A percentile compares a stretch with the other conserved stretches of the same genome.
phyloP scores from a whole-genome alignment of 2,888 invertebrate species.

The Agonum fuliginosum region DNA sequence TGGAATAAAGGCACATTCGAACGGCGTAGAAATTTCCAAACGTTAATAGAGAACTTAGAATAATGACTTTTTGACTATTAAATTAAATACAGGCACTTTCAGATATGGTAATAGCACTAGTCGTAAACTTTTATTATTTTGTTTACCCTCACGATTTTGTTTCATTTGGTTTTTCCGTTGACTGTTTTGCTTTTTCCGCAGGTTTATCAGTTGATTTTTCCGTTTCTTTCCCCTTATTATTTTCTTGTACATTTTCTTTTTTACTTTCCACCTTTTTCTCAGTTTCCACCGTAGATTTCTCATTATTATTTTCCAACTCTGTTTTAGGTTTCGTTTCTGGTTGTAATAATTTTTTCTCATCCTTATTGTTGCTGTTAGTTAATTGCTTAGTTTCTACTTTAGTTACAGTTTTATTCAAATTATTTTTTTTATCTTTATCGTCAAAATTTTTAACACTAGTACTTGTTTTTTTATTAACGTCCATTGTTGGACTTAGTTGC shows the following conservation, averaged over 20 bases:
- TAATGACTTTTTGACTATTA: neutral
- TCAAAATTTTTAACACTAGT: constrained; percentile 35
- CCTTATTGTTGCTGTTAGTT: neutral
- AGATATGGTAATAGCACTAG: constrained; percentile 55
- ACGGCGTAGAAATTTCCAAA: constrained; percentile 25
- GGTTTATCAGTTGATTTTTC: constrained; percentile 6
- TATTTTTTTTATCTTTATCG: constrained; percentile 1
- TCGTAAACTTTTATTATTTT: constrained; percentile 42
- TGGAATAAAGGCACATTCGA: constrained; percentile 47
- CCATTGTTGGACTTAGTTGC: constrained; percentile 50
- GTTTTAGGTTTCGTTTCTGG: neutral
- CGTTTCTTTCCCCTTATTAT: constrained; percentile 1
- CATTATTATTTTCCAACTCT: neutral
- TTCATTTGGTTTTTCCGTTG: neutral
- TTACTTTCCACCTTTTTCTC: neutral
- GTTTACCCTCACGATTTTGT: constrained; percentile 33
- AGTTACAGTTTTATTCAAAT: constrained; percentile 1
- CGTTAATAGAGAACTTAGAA: neutral
- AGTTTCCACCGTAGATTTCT: neutral
- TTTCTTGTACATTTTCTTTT: constrained; percentile 1
- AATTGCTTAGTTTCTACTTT: neutral
- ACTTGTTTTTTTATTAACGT: constrained; percentile 41
- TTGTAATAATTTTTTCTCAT: neutral
- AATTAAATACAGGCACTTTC: constrained; percentile 50
- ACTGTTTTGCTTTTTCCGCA: neutral